These are phyloP conservation scores for Lumbricus terrestris DNA, from an alignment of 2,888 invertebrate species.

Conservation along the genomic window DNA sequence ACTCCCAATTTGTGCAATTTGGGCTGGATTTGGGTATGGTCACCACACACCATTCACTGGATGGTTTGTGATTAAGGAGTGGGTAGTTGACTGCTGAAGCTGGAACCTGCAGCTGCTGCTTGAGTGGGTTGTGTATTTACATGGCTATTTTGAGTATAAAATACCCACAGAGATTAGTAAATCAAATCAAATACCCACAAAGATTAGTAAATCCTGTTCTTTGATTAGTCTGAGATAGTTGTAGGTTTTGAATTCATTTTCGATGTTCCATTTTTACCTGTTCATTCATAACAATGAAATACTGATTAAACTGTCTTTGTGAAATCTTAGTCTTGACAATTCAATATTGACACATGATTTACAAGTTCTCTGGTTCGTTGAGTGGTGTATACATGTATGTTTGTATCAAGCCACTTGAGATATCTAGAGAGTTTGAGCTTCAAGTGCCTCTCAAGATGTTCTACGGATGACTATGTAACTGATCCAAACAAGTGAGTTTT, in stretches of 20 bases:
- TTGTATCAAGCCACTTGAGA: too few species aligned
- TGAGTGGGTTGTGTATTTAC: not conserved
- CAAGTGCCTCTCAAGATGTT: too few species aligned
- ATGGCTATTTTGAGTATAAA: too few species aligned
- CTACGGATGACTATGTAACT: too few species aligned
- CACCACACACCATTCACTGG: conserved; percentile 3
- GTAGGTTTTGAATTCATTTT: not conserved
- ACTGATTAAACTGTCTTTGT: not conserved
- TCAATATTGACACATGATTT: not conserved
- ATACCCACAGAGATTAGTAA: not conserved
- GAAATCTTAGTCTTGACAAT: not conserved
- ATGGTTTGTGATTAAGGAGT: not conserved
- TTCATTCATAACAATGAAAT: not conserved
- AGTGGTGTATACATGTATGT: not conserved
- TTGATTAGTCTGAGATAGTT: not conserved
- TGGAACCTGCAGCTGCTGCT: not conserved
- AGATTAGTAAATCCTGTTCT: not conserved
- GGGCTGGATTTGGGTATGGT: not conserved
- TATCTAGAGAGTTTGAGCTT: too few species aligned
- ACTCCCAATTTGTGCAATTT: not conserved
- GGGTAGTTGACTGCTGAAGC: not conserved
- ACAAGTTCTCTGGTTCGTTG: not conserved
- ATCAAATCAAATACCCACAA: not conserved
- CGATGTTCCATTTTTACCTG: not conserved
- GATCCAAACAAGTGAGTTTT: too few species aligned